These are phyloP conservation scores for Gavia stellata DNA, from an alignment of 2,113 vertebrate genomes.

Conservation along the genomic window DNA sequence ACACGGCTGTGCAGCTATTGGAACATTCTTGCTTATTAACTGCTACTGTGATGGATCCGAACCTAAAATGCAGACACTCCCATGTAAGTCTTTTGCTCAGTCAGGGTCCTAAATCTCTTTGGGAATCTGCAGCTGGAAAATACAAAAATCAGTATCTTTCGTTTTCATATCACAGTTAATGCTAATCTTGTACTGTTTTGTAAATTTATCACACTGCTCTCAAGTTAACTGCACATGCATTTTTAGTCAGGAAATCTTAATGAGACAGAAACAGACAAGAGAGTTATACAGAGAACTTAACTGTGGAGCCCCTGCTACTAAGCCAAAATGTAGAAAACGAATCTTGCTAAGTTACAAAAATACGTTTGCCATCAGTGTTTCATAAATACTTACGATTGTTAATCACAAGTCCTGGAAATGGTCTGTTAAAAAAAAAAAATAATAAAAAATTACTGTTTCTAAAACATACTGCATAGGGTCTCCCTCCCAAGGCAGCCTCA, in stretches of 20 bases:
- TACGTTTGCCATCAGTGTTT: background rate
- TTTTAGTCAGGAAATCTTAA: background rate
- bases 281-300: background rate
- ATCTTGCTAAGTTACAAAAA: background rate
- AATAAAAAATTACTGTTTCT: background rate
- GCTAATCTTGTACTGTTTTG: background rate
- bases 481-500: background rate
- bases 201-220: background rate
- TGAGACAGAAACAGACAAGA: background rate
- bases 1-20: background rate
- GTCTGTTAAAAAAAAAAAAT: background rate
- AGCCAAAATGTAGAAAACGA: background rate
- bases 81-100: background rate
- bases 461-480: background rate
- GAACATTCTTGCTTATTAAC: background rate
- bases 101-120: background rate
- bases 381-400: slow-evolving; percentile 65
- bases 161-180: background rate
- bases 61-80: background rate
- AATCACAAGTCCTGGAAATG: slow-evolving; percentile 68
- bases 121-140: background rate
- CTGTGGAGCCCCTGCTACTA: background rate
- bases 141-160: background rate
- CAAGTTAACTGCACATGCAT: background rate
- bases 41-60: background rate